Percentiles rank a stretch among this genome's conserved stretches.
phyloP scores from a whole-genome alignment of 2,888 invertebrate species.

The Callosobruchus maculatus region DNA sequence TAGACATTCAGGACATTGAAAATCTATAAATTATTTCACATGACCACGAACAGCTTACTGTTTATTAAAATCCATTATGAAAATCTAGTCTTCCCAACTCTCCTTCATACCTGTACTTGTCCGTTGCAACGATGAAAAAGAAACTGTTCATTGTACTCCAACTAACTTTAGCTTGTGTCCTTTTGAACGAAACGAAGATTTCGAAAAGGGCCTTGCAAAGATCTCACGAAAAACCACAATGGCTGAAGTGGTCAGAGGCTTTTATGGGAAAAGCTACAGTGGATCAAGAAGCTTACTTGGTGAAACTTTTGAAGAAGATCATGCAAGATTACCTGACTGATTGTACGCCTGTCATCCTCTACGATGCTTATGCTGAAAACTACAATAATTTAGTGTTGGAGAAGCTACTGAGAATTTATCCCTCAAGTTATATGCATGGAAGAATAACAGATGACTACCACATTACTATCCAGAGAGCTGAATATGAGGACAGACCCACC shows the following conservation, averaged over 20 bases:
- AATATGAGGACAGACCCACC: constrained; percentile 31
- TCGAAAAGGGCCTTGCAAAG: constrained; percentile 42
- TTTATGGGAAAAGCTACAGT: constrained; percentile 34
- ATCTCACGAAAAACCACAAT: constrained; percentile 44
- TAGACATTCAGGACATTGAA: no score
- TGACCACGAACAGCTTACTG: no score
- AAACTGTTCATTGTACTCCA: no score
- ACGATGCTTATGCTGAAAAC: constrained; percentile 55
- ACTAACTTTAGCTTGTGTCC: background rate
- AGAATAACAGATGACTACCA: constrained; percentile 54
- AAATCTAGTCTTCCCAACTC: no score
- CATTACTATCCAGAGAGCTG: constrained; percentile 28
- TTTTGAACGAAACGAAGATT: background rate
- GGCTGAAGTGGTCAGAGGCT: constrained; percentile 41
- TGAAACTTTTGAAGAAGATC: constrained; percentile 58
- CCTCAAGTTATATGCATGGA: constrained; percentile 61
- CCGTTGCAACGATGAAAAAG: no score
- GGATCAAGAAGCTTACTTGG: constrained; percentile 59
- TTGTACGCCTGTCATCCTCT: constrained; percentile 64
- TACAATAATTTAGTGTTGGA: constrained; percentile 57
- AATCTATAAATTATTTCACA: no score
- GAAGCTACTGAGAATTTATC: constrained; percentile 56
- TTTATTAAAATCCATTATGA: no score
- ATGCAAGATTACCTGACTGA: constrained; percentile 57
- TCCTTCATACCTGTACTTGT: no score